Evolutionary conservation across 2,113 vertebrate species (phyloP), one percentile per base, ranked within the genome.

Genomic region (Gila orcuttii): DNA sequence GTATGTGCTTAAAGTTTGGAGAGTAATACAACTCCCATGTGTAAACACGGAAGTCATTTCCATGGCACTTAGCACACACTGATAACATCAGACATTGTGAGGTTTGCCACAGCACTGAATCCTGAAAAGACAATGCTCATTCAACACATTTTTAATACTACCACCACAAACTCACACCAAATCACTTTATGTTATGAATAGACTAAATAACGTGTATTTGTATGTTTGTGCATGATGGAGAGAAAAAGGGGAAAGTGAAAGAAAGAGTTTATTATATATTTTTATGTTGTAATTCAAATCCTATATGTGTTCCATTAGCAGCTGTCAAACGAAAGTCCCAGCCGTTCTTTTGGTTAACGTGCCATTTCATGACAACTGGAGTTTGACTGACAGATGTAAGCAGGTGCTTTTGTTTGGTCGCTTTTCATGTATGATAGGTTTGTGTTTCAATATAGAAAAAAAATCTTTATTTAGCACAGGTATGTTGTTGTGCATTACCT

Each of bases 341-440:
- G 2, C 64, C 31, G 33, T 68, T 68, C 7, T 69, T 36, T 69
- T 19, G 66, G 31, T 33, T 52, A 77, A 36, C 28, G 4, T 79
- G 89, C 90, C 91, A 52, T 62, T 92, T 87, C 91, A 68, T 36
- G 64, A 68, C 15, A 68, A 68, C 64, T 68, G 19, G 6, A 33
- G 64, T 66, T 66, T 31, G 28, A 91, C 57, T 21, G 87, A 81
- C 90, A 92, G 92, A 93, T 92, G 91, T 92, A 91, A 90, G 92
- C 2, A 91, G 89, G 90, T 2, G 3, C 87, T 92, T 91, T 81
- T 85, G 89, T 85, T 9, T 23, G 57, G 19, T 59, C 0, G 57
- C 88, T 79, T 68, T 71, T 45, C 21, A 57, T 33, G 33, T 68
- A 23, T 45, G 60, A 74, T 12, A 17, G 23, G 13, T 50, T 21